These are phyloP conservation scores for Arrhamphus sclerolepis DNA, from an alignment of 2,797 vertebrate species.

Conservation along the genomic window DNA sequence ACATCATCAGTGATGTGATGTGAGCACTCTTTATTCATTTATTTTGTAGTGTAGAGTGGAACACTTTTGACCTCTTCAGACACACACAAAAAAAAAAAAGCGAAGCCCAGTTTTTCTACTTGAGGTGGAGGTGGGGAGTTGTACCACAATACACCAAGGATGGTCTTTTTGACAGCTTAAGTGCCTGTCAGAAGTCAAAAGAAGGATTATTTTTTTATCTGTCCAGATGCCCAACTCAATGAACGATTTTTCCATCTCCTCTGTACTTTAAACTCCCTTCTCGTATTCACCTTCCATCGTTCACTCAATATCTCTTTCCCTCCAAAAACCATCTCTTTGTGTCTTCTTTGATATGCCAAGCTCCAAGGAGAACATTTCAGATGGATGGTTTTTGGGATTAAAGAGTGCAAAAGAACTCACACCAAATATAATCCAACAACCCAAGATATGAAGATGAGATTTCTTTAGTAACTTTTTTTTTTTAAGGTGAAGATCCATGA, in stretches of 20 bases:
- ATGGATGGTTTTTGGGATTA: too few relatives aligned
- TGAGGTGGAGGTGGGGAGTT: not conserved
- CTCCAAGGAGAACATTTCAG: too few relatives aligned
- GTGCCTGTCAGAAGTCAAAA: slow-evolving; percentile 59
- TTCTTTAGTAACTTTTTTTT: too few relatives aligned
- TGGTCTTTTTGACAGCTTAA: slow-evolving; percentile 68
- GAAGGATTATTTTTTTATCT: slow-evolving; percentile 71
- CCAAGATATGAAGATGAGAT: too few relatives aligned
- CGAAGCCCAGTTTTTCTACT: slow-evolving; percentile 32
- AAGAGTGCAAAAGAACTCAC: too few relatives aligned
- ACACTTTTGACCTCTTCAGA: too few relatives aligned
- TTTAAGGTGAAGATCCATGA: too few relatives aligned
- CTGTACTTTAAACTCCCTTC: slow-evolving; percentile 58
- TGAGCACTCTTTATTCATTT: too few relatives aligned
- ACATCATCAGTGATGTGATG: too few relatives aligned
- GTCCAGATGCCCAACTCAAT: slow-evolving; percentile 52
- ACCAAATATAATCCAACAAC: too few relatives aligned
- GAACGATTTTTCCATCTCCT: slow-evolving; percentile 60
- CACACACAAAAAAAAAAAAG: slow-evolving; percentile 8
- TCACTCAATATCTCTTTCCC: slow-evolving; percentile 41
- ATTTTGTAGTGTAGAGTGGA: too few relatives aligned
- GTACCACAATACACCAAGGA: slow-evolving; percentile 65
- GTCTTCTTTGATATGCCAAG: slow-evolving; percentile 51
- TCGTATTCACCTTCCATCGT: slow-evolving; percentile 55
- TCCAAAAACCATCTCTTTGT: slow-evolving; percentile 24